A percentile compares a stretch with the other conserved stretches of the same genome.
phyloP scores from a whole-genome alignment of 2,888 invertebrate species.

The Petrolisthes cinctipes region DNA sequence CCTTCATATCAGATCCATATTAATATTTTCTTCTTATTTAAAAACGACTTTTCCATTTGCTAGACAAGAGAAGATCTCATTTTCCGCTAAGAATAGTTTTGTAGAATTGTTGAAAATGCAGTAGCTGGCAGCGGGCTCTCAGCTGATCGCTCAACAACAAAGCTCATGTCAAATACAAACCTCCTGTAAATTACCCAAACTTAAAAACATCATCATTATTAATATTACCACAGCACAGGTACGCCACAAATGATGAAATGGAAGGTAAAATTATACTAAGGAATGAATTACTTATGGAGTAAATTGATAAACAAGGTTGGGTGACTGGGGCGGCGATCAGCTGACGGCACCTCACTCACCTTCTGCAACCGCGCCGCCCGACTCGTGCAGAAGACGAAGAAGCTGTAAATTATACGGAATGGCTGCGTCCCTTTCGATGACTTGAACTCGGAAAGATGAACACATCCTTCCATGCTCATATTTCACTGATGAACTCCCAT shows the following conservation, averaged over 20 bases:
- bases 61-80: not conserved
- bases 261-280: too few species aligned
- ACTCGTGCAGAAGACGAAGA: constrained; percentile 65
- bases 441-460: constrained; percentile 64
- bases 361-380: constrained; percentile 63
- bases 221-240: not conserved
- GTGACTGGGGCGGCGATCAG: constrained; percentile 58
- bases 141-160: constrained; percentile 61
- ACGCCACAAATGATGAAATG: not conserved
- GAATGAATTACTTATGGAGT: constrained; percentile 4
- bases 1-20: too few species aligned
- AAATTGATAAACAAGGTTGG: constrained; percentile 38
- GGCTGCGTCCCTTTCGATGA: constrained; percentile 64
- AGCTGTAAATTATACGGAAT: constrained; percentile 63
- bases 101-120: constrained; percentile 29
- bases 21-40: too few species aligned
- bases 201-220: not conserved
- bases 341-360: constrained; percentile 66
- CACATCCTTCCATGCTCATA: constrained; percentile 65
- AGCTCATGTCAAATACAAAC: constrained; percentile 55
- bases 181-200: not conserved
- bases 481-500: constrained; percentile 57
- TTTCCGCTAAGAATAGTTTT: constrained; percentile 5
- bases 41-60: too few species aligned
- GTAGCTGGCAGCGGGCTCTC: constrained; percentile 49